Base-by-base conservation (phyloP, 2,888 invertebrate genomes). In the Agriopis leucophaearia region DNA sequence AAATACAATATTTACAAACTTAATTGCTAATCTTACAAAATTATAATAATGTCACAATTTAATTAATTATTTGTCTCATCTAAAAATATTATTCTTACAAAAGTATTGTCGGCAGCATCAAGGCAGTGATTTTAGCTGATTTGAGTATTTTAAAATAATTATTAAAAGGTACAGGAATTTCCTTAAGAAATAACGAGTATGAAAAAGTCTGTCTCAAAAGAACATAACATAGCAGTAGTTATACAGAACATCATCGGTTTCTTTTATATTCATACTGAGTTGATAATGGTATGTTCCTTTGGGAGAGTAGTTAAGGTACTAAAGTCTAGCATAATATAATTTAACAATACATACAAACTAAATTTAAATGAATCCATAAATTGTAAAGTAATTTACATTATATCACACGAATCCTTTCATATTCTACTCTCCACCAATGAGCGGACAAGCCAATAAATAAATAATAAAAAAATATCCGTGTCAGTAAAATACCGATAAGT, bases 1-100 rank as follows among this genome's bases (percentile, higher is more conserved):
- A 92, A 88, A 88, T 92, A 92, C 91, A 92, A 90, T 94, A 94
- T 94, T 92, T 94, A 94, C 93, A 94, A 88, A 81, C 89, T 91
- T 91, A 91, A 74, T 84, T 82, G 82, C 78, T 74, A 76, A 77
- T 73, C 61, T 78, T 80, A 82, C 71, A 83, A 64, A 80, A 78
- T 83, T 85, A 86, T 67, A 80, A 82, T 84, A 82, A 85, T 84
- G 86, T 88, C 86, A 85, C 85, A 81, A 74, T 79, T 81, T 76
- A 74, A 77, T 73, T 71, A 78, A 67, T 64, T 61, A 44, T 72
- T 76, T 81, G 78, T 81, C 79, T 72, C 73, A 75, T 73, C 78
- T 74, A 74, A 70, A 27, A 78, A 64, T 64, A 64, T 66, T 63
- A 62, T 56, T 70, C 60, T 70, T 70, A 73, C 27, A 58, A 62